Evolutionary conservation across 23 tunicate genomes (phyloP), one percentile per base, ranked within the genome.

Genomic region (Ascidia mentula): DNA sequence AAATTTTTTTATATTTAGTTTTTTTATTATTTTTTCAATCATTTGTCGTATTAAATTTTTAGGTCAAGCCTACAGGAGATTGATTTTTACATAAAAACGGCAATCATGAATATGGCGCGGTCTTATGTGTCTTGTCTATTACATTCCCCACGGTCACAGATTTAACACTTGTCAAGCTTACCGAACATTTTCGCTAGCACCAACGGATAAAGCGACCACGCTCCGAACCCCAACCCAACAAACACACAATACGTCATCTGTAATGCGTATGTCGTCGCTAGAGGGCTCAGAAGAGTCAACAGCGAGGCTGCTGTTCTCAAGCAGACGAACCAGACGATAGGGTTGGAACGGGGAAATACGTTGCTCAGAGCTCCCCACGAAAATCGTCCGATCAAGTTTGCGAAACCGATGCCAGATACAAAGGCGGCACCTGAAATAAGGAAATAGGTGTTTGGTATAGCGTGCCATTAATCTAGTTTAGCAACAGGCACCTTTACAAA

Each of bases 161-260:
- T n/a, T n/a, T n/a, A n/a, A n/a, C n/a, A n/a, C n/a, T n/a, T n/a
- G n/a, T n/a, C n/a, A n/a, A n/a, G 80, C 89, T 69, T 69, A 85
- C 91, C 91, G 39, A 87, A 87, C 78, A 76, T 73, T 18, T 78
- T 46, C 15, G 83, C 65, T 6, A 83, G 42, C 18, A 78, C 79
- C 17, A 88, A 34, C 0, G 93, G 88, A 38, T 88, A 88, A 6
- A 88, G 46, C 20, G 89, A 88, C 83, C 83, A 83, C 36, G 75
- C 36, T 17, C 93, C 93, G 32, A 88, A 88, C 17, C 69, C 76
- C 2, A 73, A 20, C 28, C 91, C 91, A 38, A 75, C 75, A 31
- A 74, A 32, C 6, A 32, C 77, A 38, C 91, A 87, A 69, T 59
- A 82, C 1, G 40, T 37, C 18, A 81, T 40, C 70, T 82, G 79